phyloP scores from a whole-genome alignment of 2,113 vertebrate genomes.

The Megaceryle torquata region DNA sequence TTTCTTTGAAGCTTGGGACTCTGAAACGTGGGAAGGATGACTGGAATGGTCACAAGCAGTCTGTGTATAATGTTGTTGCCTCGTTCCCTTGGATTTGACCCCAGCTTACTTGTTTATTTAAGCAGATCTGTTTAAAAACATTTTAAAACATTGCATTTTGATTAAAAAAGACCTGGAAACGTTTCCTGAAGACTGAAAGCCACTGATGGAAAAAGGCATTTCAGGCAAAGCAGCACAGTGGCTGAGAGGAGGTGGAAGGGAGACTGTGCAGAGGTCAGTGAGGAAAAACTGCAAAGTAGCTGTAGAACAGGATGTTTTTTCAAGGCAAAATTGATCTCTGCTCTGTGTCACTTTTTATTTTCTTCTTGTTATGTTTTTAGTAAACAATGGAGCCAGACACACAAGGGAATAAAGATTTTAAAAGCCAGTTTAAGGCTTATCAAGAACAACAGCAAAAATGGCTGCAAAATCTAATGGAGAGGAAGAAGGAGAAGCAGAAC shows the following conservation, averaged over 20 bases:
- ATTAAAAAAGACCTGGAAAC: accelerated
- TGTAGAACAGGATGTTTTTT: background rate
- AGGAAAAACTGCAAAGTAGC: background rate
- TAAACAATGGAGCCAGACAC: constrained; percentile 70
- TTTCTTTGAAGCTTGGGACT: background rate
- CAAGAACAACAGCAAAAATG: constrained; percentile 84
- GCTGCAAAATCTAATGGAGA: constrained; percentile 74
- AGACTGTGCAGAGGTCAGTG: background rate
- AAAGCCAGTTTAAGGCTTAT: constrained; percentile 84
- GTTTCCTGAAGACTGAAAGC: background rate
- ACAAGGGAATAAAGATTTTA: constrained; percentile 66
- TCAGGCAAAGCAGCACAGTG: accelerated
- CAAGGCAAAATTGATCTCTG: background rate
- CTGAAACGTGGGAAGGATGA: accelerated
- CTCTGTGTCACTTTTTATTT: background rate
- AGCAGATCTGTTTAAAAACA: background rate
- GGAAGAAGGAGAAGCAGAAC: constrained; percentile 66
- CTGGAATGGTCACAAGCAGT: background rate
- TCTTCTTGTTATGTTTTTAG: background rate
- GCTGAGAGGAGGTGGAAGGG: background rate
- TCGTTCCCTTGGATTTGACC: background rate
- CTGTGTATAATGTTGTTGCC: accelerated
- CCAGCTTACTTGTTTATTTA: background rate
- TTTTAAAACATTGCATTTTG: background rate
- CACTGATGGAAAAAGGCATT: background rate